Base-by-base conservation (phyloP, 2,797 vertebrate species). In the Micropoecilia bifurca region DNA sequence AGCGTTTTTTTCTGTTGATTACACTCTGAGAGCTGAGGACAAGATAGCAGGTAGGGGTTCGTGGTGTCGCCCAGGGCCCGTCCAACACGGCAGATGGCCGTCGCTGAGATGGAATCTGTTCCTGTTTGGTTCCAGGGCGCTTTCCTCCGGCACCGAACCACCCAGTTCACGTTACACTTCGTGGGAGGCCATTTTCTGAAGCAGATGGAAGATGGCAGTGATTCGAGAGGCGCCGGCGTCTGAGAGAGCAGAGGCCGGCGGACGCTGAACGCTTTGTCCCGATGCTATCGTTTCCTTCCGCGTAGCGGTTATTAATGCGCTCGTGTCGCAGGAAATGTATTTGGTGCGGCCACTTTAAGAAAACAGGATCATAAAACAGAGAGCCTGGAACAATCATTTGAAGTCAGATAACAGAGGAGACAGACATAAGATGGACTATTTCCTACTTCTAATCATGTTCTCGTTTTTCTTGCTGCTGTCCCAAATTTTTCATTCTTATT, bases 51-150 rank as follows among this genome's bases (percentile, higher is more conserved):
- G 89, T 90, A 91, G 85, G 85, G 88, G 79, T 80, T 83, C 84
- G 79, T 86, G 79, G 77, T 22, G 53, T 83, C 66, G 86, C 92
- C 88, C 87, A 43, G 88, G 88, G 88, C 91, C 48, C 41, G 87
- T 75, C 75, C 81, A 78, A 73, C 87, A 86, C 87, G 86, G 92
- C 94, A 95, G 92, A 95, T 93, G 94, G 93, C 90, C 87, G 87
- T 92, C 63, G 85, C 89, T 91, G 92, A 89, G 92, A 91, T 84
- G 41, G 75, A 94, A 91, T 93, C 93, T 93, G 93, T 93, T 90
- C 75, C 87, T 92, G 87, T 92, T 93, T 94, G 92, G 80, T 93
- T 91, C 82, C 91, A 90, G 91, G 91, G 88, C 83, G 88, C 89
- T 93, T 86, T 93, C 93, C 93, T 93, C 90, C 14, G 88, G 91